Evolutionary conservation across 2,797 vertebrate species (phyloP).

Genomic region (Petrocephalus schoutedeni): DNA sequence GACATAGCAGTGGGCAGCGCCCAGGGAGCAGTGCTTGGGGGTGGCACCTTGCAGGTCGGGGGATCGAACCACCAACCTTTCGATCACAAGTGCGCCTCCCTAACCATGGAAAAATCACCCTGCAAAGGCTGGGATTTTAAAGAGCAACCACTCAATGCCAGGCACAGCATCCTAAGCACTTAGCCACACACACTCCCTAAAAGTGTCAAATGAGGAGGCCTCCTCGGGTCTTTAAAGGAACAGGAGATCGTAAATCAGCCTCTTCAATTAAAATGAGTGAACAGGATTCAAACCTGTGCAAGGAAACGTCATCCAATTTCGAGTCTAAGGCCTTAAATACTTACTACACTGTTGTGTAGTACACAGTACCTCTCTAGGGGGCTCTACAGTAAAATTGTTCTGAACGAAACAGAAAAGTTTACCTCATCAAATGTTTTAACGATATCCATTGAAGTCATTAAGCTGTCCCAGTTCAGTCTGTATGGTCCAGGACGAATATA

Average conservation of each 20-base stretch:
- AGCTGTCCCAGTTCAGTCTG: constrained; percentile 70
- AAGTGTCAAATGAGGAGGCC: neutral
- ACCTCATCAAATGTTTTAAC: constrained; percentile 71
- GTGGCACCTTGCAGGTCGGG: too few relatives aligned
- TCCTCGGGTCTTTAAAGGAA: neutral
- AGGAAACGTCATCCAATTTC: neutral
- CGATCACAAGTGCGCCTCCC: neutral
- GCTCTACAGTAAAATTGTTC: neutral
- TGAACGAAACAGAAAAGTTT: constrained; percentile 19
- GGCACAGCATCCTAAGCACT: neutral
- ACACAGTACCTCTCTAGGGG: neutral
- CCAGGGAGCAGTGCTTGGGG: too few relatives aligned
- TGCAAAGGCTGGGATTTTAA: neutral
- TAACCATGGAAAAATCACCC: neutral
- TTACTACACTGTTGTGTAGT: neutral
- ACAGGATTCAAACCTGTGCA: neutral
- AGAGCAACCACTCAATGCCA: neutral
- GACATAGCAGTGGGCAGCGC: too few relatives aligned
- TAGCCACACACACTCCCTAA: neutral
- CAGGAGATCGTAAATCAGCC: neutral
- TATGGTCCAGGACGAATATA: constrained; percentile 75
- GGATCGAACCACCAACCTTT: too few relatives aligned
- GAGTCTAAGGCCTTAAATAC: neutral
- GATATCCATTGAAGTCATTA: constrained; percentile 77
- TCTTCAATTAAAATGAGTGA: neutral